A percentile compares a stretch with the other conserved stretches of the same genome.
Conservation (phyloP, 2,888 invertebrate species). For the Microctonus hyperodae region DNA sequence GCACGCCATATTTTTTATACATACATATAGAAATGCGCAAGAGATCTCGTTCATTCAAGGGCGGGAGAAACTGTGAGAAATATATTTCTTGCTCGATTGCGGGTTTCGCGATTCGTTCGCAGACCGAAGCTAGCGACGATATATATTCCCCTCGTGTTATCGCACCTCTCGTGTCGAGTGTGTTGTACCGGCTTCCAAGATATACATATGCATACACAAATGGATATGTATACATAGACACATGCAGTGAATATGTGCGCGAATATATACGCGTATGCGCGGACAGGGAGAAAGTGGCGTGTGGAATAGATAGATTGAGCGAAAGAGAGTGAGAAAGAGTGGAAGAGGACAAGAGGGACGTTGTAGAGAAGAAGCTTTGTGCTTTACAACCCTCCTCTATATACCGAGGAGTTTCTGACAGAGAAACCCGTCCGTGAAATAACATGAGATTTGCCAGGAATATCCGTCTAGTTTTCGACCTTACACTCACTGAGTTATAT, state of each 20-base stretch:
- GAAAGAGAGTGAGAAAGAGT: constrained; percentile 21
- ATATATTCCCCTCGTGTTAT: constrained; percentile 24
- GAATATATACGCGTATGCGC: not conserved
- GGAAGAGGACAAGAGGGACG: constrained; percentile 13
- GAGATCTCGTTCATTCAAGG: not conserved
- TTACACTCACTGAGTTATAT: not conserved
- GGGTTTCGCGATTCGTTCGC: constrained; percentile 22
- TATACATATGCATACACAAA: constrained; percentile 24
- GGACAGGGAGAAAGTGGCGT: not conserved
- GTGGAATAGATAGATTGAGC: not conserved
- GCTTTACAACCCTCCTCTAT: constrained; percentile 19
- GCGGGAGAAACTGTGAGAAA: constrained; percentile 13
- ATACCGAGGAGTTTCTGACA: constrained; percentile 19
- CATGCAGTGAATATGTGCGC: no score
- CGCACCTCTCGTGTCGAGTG: constrained; percentile 25
- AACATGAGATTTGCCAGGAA: constrained; percentile 23
- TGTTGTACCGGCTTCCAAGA: constrained; percentile 17
- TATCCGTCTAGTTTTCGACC: constrained; percentile 19
- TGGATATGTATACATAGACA: constrained; percentile 14
- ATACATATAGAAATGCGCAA: not conserved
- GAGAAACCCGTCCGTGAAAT: constrained; percentile 22
- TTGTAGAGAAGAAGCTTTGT: constrained; percentile 21
- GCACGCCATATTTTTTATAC: constrained; percentile 7
- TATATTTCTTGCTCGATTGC: constrained; percentile 28
- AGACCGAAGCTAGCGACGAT: constrained; percentile 11